These are phyloP conservation scores for Theonella swinhoei DNA, from an alignment of 37 sponge, comb jelly and placozoan species.

Conservation along the genomic window DNA sequence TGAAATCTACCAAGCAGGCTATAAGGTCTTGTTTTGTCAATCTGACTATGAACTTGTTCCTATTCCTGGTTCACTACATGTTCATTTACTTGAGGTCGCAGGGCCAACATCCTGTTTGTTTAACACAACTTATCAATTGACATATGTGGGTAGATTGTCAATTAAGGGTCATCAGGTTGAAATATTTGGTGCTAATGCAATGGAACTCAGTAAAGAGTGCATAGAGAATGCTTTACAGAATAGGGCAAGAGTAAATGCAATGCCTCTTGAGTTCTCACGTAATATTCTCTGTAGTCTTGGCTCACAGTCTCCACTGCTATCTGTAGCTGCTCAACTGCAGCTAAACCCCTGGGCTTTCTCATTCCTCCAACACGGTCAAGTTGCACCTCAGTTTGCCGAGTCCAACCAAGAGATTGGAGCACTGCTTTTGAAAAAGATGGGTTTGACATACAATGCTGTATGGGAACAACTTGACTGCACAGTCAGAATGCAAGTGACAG, in stretches of 20 bases:
- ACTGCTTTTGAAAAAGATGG: background rate
- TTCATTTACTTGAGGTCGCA: background rate
- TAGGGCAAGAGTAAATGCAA: background rate
- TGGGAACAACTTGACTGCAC: background rate
- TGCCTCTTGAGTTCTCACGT: background rate
- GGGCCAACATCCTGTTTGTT: background rate
- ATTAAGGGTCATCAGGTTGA: background rate
- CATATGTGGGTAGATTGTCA: background rate
- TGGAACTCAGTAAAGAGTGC: background rate
- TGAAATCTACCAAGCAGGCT: background rate
- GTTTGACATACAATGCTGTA: background rate
- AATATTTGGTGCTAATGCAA: background rate
- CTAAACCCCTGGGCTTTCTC: background rate
- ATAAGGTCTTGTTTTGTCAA: background rate
- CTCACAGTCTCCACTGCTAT: background rate
- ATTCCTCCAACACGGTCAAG: background rate
- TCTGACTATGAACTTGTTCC: background rate
- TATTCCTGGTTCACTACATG: background rate
- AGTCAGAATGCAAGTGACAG: background rate
- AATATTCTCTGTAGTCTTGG: background rate
- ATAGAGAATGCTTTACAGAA: background rate
- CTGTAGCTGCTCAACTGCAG: background rate
- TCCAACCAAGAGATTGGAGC: background rate
- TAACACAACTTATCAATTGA: background rate
- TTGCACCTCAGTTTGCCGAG: background rate